Percentiles rank a stretch among this genome's conserved stretches.
These are phyloP conservation scores for Gymnocypris eckloni DNA, from an alignment of 2,797 vertebrate genomes.

Conservation along the genomic window DNA sequence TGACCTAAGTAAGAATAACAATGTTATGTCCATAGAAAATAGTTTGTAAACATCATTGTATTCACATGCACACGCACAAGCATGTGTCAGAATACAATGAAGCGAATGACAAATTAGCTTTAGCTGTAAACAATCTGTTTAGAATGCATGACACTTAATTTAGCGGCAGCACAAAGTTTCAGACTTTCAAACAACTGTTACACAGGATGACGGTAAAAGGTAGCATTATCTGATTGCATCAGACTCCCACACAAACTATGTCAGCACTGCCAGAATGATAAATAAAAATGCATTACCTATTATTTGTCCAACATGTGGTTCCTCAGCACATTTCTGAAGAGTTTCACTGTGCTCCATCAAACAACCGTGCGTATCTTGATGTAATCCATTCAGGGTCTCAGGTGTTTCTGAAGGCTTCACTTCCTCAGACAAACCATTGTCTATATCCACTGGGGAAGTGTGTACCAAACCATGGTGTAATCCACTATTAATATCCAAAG, in stretches of 20 bases:
- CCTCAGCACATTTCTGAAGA: conserved; percentile 37
- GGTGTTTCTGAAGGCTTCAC: conserved; percentile 26
- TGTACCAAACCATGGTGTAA: conserved; percentile 6
- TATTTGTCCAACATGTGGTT: conserved; percentile 6
- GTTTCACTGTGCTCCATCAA: conserved; percentile 29
- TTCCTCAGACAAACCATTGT: conserved; percentile 33
- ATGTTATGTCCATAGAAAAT: background rate
- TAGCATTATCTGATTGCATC: background rate
- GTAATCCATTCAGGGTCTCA: conserved; percentile 59
- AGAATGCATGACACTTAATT: conserved; percentile 28
- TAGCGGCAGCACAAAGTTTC: background rate
- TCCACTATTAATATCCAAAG: conserved; percentile 44
- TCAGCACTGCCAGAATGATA: background rate
- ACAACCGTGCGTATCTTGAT: conserved; percentile 22
- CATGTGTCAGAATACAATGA: background rate
- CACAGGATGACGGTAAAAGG: background rate
- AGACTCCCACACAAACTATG: background rate
- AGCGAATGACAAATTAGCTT: background rate
- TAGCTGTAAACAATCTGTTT: conserved; percentile 6
- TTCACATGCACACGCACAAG: background rate
- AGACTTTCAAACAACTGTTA: background rate
- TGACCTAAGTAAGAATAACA: conserved; percentile 1
- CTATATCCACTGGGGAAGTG: conserved; percentile 37
- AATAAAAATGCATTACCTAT: conserved; percentile 50
- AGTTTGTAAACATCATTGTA: background rate